Evolutionary conservation across 23 tunicate species (phyloP).

Genomic region (Corella eumyota): DNA sequence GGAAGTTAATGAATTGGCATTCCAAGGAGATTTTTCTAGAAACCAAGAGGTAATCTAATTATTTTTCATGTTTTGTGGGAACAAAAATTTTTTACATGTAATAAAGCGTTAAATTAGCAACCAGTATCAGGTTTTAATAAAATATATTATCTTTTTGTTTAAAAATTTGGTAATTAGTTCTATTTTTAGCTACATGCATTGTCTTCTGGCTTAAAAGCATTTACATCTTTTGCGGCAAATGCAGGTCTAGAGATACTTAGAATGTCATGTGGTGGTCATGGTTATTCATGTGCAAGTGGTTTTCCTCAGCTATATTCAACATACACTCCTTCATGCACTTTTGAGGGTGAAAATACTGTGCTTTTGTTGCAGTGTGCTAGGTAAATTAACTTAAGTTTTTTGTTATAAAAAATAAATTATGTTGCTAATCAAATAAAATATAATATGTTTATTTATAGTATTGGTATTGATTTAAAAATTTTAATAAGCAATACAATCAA

Average conservation of each 20-base stretch:
- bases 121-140: too few relatives aligned
- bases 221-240: conserved; percentile 32
- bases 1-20: conserved; percentile 22
- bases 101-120: too few relatives aligned
- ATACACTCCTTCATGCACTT: conserved; percentile 46
- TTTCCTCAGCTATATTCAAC: conserved; percentile 48
- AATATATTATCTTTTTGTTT: too few relatives aligned
- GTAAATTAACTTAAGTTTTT: conserved; percentile 7
- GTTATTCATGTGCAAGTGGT: conserved; percentile 63
- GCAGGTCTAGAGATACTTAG: conserved; percentile 40
- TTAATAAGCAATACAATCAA: too few relatives aligned
- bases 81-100: neutral
- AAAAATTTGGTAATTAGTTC: too few relatives aligned
- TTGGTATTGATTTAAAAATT: too few relatives aligned
- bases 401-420: neutral
- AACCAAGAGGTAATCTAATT: conserved; percentile 44
- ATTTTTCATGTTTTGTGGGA: neutral
- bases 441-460: too few relatives aligned
- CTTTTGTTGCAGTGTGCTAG: conserved; percentile 64
- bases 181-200: conserved; percentile 44
- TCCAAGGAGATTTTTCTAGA: conserved; percentile 23
- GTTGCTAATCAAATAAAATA: neutral
- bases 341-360: conserved; percentile 77
- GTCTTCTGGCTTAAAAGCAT: conserved; percentile 62
- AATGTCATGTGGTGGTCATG: conserved; percentile 84